Evolutionary conservation across 2,113 vertebrate genomes (phyloP).

Genomic region (Syngnathus scovelli): DNA sequence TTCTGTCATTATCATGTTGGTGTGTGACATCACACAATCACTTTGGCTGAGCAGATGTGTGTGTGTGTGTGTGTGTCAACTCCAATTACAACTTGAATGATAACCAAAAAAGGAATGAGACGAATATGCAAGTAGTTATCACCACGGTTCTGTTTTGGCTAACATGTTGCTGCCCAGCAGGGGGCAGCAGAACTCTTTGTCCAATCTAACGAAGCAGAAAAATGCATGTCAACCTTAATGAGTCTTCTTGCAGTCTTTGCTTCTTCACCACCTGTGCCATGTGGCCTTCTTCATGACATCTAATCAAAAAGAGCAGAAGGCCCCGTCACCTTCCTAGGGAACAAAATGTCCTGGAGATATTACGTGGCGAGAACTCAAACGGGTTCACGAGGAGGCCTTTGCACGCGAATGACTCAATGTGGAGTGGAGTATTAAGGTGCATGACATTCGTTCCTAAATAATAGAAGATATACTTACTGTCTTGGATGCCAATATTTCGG

Average conservation of each 20-base stretch:
- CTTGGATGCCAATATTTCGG: constrained; percentile 21
- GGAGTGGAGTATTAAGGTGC: not conserved
- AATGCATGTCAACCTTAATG: not conserved
- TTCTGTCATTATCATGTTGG: no score
- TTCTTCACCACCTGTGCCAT: not conserved
- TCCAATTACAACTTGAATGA: not conserved
- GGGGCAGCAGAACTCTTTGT: constrained; percentile 38
- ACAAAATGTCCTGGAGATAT: not conserved
- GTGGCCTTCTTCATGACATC: not conserved
- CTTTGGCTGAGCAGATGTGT: no score
- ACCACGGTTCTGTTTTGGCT: not conserved
- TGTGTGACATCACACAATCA: no score
- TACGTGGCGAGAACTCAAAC: not conserved
- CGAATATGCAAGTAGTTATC: not conserved
- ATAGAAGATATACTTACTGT: not conserved
- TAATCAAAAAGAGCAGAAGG: not conserved
- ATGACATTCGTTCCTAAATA: not conserved
- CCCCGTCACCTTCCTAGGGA: not conserved
- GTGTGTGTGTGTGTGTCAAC: no score
- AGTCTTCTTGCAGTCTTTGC: not conserved
- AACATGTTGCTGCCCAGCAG: constrained; percentile 28
- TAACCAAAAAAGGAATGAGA: not conserved
- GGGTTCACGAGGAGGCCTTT: not conserved
- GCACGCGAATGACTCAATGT: not conserved
- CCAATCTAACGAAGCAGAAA: constrained; percentile 1